A percentile compares a stretch with the other conserved stretches of the same genome.
Evolutionary conservation across 2,113 vertebrate genomes (phyloP).

Genomic region (Dipodomys spectabilis): DNA sequence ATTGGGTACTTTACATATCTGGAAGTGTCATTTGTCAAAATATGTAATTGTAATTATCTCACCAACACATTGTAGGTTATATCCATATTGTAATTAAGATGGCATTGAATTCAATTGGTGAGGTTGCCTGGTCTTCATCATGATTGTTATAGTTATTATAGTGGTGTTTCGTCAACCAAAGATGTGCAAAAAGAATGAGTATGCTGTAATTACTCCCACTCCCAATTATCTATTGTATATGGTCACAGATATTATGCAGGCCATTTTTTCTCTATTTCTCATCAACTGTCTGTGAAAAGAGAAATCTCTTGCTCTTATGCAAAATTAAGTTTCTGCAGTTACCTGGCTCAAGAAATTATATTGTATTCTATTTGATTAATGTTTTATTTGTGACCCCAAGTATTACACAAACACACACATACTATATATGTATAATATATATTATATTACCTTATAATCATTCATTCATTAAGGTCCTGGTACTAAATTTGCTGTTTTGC

Average conservation of each 20-base stretch:
- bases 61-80: background rate
- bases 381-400: background rate
- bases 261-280: background rate
- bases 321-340: constrained; percentile 3
- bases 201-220: background rate
- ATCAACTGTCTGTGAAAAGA: constrained; percentile 18
- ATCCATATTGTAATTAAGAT: constrained; percentile 20
- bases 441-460: background rate
- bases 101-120: background rate
- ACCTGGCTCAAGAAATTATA: background rate
- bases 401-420: background rate
- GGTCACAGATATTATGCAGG: constrained; percentile 16
- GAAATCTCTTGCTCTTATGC: background rate
- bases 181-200: background rate
- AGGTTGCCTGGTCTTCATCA: background rate
- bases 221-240: background rate
- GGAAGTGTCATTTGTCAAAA: background rate
- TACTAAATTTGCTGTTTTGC: background rate
- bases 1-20: background rate
- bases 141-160: background rate
- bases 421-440: background rate
- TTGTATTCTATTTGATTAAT: background rate
- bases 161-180: background rate
- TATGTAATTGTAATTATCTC: background rate
- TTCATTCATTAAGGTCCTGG: background rate